Conservation (phyloP, 2,113 vertebrate genomes). For the Triplophysa dalaica region DNA sequence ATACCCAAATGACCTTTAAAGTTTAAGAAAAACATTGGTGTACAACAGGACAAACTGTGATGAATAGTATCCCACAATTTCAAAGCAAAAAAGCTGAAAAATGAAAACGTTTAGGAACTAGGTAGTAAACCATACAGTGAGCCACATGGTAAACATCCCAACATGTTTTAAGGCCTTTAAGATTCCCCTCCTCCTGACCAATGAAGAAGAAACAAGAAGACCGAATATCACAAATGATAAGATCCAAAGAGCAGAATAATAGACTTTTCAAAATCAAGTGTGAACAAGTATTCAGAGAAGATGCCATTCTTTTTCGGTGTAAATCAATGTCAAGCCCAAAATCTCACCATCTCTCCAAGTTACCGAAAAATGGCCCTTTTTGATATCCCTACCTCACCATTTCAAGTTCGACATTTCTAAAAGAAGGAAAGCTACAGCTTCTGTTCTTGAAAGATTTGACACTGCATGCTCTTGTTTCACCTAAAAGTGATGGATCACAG, state of each 20-base stretch:
- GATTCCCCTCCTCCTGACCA: neutral
- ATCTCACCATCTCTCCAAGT: constrained; percentile 21
- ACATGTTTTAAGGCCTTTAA: neutral
- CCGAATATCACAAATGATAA: neutral
- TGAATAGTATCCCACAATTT: neutral
- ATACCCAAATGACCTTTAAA: neutral
- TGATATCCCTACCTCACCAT: neutral
- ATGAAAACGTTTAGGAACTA: too few relatives aligned
- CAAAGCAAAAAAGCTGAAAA: neutral
- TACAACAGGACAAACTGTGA: neutral
- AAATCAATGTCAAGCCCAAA: constrained; percentile 1
- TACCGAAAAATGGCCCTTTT: neutral
- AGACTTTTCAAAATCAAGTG: neutral
- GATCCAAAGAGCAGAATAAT: neutral
- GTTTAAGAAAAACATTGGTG: neutral
- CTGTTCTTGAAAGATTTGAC: constrained; percentile 13
- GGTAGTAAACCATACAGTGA: too few relatives aligned
- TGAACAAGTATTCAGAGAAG: neutral
- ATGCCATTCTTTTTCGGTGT: neutral
- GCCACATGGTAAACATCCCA: too few relatives aligned
- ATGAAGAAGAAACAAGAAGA: neutral
- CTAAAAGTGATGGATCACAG: constrained; percentile 16
- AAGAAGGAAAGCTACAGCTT: constrained; percentile 28
- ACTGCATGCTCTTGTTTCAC: constrained; percentile 37
- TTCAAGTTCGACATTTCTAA: neutral